Percentiles rank a stretch among this genome's conserved stretches.
Evolutionary conservation across 2,797 vertebrate species (phyloP).

Genomic region (Clarias fuscus): DNA sequence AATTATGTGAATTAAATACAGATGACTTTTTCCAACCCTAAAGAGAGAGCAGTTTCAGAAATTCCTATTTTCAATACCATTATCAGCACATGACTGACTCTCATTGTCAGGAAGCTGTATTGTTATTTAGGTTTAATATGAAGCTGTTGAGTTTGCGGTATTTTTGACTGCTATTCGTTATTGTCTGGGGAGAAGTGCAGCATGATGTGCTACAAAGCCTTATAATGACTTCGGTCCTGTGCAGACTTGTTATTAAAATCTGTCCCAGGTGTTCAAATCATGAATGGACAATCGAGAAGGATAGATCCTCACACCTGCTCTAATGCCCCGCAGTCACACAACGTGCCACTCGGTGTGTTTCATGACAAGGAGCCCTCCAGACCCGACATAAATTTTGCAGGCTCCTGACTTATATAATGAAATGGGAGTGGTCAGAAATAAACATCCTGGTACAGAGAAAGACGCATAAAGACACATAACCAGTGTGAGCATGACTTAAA

Average conservation of each 20-base stretch:
- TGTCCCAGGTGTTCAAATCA: constrained; percentile 17
- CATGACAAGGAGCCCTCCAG: background rate
- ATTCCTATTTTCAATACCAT: background rate
- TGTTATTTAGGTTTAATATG: background rate
- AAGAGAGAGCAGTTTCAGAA: background rate
- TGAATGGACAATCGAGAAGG: background rate
- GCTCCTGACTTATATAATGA: background rate
- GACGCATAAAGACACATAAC: background rate
- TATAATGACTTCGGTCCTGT: background rate
- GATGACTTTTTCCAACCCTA: background rate
- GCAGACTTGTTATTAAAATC: constrained; percentile 6
- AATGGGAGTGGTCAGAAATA: background rate
- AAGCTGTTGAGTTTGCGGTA: background rate
- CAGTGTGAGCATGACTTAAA: background rate
- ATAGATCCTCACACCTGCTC: constrained; percentile 1
- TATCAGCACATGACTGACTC: background rate
- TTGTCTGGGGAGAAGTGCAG: background rate
- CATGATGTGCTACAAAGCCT: background rate
- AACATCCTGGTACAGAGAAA: background rate
- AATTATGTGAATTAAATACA: background rate
- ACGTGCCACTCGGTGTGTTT: background rate
- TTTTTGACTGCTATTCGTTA: background rate
- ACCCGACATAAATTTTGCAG: background rate
- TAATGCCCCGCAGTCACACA: constrained; percentile 9
- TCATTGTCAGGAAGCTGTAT: background rate